Evolutionary conservation across 2,113 vertebrate species (phyloP), one percentile per base, ranked within the genome.

Genomic region (Rhagologus leucostigma): DNA sequence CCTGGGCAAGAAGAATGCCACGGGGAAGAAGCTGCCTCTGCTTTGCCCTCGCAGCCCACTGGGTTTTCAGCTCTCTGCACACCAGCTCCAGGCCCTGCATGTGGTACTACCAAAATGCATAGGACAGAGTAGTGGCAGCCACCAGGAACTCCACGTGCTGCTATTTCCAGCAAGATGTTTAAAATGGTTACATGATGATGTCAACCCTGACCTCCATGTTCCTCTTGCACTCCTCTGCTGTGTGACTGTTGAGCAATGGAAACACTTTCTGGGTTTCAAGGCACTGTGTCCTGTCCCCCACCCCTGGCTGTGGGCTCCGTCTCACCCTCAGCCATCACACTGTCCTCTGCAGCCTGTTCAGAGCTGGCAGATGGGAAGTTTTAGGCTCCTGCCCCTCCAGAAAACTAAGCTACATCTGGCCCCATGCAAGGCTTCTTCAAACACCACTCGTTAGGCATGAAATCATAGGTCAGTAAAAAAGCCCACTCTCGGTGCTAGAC

Each of bases 241-340:
- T 35, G 33, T 20, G 46, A 50, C 30, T 19, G 21, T 33, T 35
- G 69, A 78, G 85, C 7, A 5, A 62, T 37, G 42, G 35, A 70
- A 76, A 78, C 0, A 2, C 13, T n/a, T 62, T 35, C 59, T 41
- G 77, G 13, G 4, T 70, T 69, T 81, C 1, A 3, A 53, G 50
- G 60, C 1, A 0, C 46, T 13, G 64, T 20, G 32, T 39, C n/a
- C 75, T 63, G 37, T 62, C 10, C 10, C 23, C 6, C 0, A 1
- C 13, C 17, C 29, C 37, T 8, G 26, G n/a, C 77, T 52, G 42
- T 29, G 26, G 23, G 42, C 52, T 84, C 7, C 2, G 32, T 29
- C 32, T 49, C 67, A 33, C 33, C 62, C 71, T 63, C 22, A 50
- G 39, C 47, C 53, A 70, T 44, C 21, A 39, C 70, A 8, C 0